Percentiles rank a stretch among this genome's conserved stretches.
Conservation (phyloP, 2,888 invertebrate genomes). For the Axea sp. region DNA sequence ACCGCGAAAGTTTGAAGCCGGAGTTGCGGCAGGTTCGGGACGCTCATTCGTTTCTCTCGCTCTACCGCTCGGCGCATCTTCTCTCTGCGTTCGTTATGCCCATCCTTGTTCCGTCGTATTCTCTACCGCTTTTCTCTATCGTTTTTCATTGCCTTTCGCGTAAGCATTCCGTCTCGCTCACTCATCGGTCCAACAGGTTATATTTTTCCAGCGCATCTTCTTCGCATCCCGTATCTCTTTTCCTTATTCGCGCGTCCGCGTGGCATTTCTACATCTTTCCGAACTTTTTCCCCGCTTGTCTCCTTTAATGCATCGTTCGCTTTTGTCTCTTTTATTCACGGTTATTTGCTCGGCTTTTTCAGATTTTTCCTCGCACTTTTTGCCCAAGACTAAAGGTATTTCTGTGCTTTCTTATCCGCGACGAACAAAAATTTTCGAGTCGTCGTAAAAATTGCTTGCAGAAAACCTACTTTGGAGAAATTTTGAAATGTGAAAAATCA, state of each 20-base stretch:
- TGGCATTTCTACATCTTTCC: conserved; percentile 49
- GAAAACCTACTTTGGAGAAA: too few relatives aligned
- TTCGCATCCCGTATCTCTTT: conserved; percentile 62
- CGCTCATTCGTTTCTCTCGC: conserved; percentile 57
- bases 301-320: conserved; percentile 14
- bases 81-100: conserved; percentile 46
- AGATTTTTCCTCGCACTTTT: conserved; percentile 23
- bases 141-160: conserved; percentile 62
- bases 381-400: conserved; percentile 21
- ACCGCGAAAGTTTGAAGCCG: conserved; percentile 74
- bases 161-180: conserved; percentile 62
- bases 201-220: conserved; percentile 71
- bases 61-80: conserved; percentile 49
- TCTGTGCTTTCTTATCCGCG: conserved; percentile 1
- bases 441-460: too few relatives aligned
- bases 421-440: too few relatives aligned
- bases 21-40: conserved; percentile 78
- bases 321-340: conserved; percentile 40
- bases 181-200: conserved; percentile 78
- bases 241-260: conserved; percentile 63
- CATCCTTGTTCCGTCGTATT: conserved; percentile 57
- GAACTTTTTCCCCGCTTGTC: conserved; percentile 29
- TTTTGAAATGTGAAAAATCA: too few relatives aligned
- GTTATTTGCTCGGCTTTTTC: conserved; percentile 33
- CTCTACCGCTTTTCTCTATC: conserved; percentile 60